Percentiles rank a stretch among this genome's conserved stretches.
phyloP scores from a whole-genome alignment of 2,113 vertebrate genomes.

The Leucoraja erinaceus region DNA sequence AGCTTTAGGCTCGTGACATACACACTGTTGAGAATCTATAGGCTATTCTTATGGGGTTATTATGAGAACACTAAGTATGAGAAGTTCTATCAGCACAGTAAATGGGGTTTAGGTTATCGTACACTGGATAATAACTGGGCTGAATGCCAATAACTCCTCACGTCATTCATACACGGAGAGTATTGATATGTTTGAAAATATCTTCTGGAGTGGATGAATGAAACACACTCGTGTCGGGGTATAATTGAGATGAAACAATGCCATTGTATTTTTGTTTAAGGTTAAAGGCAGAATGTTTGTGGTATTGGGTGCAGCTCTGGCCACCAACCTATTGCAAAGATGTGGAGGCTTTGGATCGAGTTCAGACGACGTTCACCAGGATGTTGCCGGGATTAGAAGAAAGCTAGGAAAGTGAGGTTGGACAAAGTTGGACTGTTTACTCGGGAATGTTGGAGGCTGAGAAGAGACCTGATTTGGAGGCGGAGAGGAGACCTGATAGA shows the following conservation, averaged over 20 bases:
- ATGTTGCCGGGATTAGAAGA: too few species aligned
- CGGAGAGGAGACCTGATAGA: too few species aligned
- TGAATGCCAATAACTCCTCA: neutral
- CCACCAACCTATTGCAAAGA: too few species aligned
- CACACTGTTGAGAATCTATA: neutral
- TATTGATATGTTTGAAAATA: slow-evolving; percentile 1
- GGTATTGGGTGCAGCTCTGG: too few species aligned
- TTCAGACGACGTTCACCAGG: too few species aligned
- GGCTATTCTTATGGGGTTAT: slow-evolving; percentile 1
- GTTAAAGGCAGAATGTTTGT: too few species aligned
- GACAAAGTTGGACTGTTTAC: too few species aligned
- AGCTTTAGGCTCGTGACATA: neutral
- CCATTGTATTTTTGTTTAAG: neutral
- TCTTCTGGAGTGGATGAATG: neutral
- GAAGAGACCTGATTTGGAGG: too few species aligned
- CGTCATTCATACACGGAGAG: neutral
- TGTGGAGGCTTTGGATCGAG: too few species aligned
- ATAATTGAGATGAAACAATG: neutral
- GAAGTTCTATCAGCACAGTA: neutral
- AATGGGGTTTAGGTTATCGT: slow-evolving; percentile 1
- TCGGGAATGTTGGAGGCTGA: too few species aligned
- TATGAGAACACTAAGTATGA: slow-evolving; percentile 17
- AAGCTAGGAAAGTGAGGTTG: too few species aligned
- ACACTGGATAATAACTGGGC: slow-evolving; percentile 14
- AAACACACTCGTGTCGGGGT: neutral